Base-by-base conservation (phyloP, 2,888 invertebrate species). In the Apantesis nais region DNA sequence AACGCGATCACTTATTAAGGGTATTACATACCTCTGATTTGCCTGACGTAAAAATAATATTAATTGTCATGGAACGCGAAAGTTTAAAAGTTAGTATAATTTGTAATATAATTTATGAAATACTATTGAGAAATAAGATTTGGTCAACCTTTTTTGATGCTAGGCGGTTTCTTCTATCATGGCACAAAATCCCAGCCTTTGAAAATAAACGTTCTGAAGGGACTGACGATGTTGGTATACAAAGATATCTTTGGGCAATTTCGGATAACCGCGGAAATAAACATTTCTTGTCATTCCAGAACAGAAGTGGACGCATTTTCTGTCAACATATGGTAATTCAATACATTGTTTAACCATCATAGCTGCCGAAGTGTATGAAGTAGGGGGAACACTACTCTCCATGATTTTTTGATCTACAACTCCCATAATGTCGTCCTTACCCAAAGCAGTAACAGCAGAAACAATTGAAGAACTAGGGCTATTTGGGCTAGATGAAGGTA, bases 331-430 rank as follows among this genome's bases (percentile, higher is more conserved):
- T 44, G 77, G 74, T 69, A 72, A 62, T 34, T 73, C 78, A 62
- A 78, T 69, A 71, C 79, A 79, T 78, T 81, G 77, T 78, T 81
- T 81, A 0, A 79, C 71, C 70, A 81, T 71, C 37, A 70, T 70
- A 14, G 70, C 37, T 62, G 70, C 68, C 16, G 72, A 72, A 39
- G 70, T 41, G 31, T 52, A 58, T 68, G 66, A 62, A 41, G 74
- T 71, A 61, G 29, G 74, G 19, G 7, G 34, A 52, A 44, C 52
- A 19, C 55, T 22, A 31, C 39, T 22, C n/a, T 71, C 66, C 64
- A 19, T 70, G 14, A 66, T 1, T 69, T 74, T 72, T 67, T 65
- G 67, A 12, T 72, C 69, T 4, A 74, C 65, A 65, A 61, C 22
- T 31, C 65, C 69, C 74, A 64, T 72, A 29, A 74, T 72, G 44